Conservation (phyloP, 2,888 invertebrate species). For the Monoplex corrugatus region DNA sequence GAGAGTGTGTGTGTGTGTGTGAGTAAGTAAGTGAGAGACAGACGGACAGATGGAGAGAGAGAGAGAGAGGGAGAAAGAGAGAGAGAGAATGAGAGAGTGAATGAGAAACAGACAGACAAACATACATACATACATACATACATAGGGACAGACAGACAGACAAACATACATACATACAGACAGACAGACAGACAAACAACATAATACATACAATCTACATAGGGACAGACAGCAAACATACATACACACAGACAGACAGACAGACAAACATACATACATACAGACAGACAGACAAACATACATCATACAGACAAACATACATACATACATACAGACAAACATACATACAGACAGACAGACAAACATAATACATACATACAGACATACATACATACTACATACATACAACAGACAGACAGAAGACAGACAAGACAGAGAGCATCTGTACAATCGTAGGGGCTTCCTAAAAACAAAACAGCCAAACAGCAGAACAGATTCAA, state of each 20-base stretch:
- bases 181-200: not conserved
- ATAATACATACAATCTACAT: too few relatives aligned
- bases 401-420: not conserved
- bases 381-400: not conserved
- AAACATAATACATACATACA: not conserved
- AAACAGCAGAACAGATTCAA: too few relatives aligned
- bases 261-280: not conserved
- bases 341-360: not conserved
- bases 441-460: too few relatives aligned
- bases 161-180: not conserved
- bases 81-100: not conserved
- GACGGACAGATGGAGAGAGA: not conserved
- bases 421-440: not conserved
- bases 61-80: not conserved
- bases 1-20: slow-evolving; percentile 21
- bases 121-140: not conserved
- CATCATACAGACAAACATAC: not conserved
- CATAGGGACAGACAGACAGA: not conserved
- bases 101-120: not conserved
- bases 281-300: not conserved
- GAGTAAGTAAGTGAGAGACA: slow-evolving; percentile 24
- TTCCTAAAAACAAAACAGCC: too few relatives aligned
- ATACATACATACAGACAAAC: not conserved
- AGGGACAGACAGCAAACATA: too few relatives aligned
- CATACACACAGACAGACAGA: too few relatives aligned